Evolutionary conservation across 1,140 invertebrate genomes (phyloP).

Genomic region (Notospermus geniculatus): DNA sequence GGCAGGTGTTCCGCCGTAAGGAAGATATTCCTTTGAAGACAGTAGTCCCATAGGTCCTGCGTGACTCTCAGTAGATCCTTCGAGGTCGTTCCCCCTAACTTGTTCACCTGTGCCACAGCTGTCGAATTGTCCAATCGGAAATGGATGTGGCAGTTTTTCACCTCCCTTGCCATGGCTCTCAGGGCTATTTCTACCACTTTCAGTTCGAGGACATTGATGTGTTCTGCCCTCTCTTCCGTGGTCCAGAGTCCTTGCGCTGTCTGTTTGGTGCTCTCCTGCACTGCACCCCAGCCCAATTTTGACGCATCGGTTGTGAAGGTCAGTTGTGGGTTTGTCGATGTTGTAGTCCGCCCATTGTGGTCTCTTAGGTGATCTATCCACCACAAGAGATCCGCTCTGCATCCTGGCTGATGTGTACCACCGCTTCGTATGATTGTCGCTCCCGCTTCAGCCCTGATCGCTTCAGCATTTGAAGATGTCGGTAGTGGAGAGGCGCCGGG

Average conservation of each 20-base stretch:
- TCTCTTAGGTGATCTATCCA: neutral
- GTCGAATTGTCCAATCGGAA: constrained; percentile 2
- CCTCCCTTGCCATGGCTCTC: neutral
- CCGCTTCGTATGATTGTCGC: neutral
- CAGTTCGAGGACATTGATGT: constrained; percentile 6
- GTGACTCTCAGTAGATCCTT: constrained; percentile 16
- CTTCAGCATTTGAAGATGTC: constrained; percentile 3
- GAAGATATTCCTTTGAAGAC: constrained; percentile 21
- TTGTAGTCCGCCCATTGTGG: neutral
- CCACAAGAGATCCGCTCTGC: constrained; percentile 7
- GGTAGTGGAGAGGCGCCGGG: constrained; percentile 4
- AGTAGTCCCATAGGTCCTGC: constrained; percentile 24
- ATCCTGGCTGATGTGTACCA: neutral
- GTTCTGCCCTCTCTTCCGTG: neutral
- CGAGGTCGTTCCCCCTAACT: neutral
- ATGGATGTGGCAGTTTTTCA: constrained; percentile 5
- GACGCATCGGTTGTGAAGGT: constrained; percentile 5
- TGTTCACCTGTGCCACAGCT: neutral
- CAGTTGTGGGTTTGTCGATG: neutral
- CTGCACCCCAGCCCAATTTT: constrained; percentile 2
- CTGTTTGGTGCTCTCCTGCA: neutral
- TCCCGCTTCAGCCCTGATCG: neutral
- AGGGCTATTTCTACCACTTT: neutral
- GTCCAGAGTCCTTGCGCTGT: constrained; percentile 1
- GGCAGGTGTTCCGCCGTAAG: constrained; percentile 20